Base-by-base conservation (phyloP, 2,888 invertebrate genomes). In the Geophilus truncorum region DNA sequence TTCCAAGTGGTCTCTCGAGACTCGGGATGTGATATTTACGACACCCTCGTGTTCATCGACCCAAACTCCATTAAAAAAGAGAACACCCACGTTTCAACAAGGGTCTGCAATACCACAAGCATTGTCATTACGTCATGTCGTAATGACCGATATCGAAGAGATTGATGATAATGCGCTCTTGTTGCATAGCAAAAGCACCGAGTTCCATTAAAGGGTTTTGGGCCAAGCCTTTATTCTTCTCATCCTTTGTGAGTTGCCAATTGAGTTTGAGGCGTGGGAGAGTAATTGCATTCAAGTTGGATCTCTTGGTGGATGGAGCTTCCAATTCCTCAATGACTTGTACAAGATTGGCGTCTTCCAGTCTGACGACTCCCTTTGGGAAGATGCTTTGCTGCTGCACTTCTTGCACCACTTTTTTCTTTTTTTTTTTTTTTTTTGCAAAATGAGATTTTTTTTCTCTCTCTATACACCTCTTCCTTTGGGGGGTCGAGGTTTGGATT, bases 191-290 rank as follows among this genome's bases (percentile, higher is more conserved):
- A 3, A 25, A 28, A 25, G 62, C 25, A 25, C 9, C 23, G 45
- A 45, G 70, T 28, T 28, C 25, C 70, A 70, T 70, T 70, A 70
- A 70, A 28, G 70, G 70, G 70, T 70, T 70, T 70, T 70, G 70
- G 70, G 25, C 70, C 12, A 25, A 9, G 70, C 70, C 70, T 70
- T 70, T 70, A 70, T 70, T 70, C 70, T 70, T 25, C 0, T 23
- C 70, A 28, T 70, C 70, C 70, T 70, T 70, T 70, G 70, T 70
- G 70, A 28, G 70, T 70, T 70, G 70, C 70, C 70, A 70, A 70
- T 70, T 70, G 70, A 70, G 70, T 70, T 70, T 70, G 70, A 70
- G 70, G 70, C 70, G 70, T 70, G n/a, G 70, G 70, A 70, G 70
- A 70, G 70, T 70, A 70, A 70, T 70, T 70, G 70, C 70, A 70